Base-by-base conservation (phyloP, 2,113 vertebrate species). In the Silurus meridionalis region DNA sequence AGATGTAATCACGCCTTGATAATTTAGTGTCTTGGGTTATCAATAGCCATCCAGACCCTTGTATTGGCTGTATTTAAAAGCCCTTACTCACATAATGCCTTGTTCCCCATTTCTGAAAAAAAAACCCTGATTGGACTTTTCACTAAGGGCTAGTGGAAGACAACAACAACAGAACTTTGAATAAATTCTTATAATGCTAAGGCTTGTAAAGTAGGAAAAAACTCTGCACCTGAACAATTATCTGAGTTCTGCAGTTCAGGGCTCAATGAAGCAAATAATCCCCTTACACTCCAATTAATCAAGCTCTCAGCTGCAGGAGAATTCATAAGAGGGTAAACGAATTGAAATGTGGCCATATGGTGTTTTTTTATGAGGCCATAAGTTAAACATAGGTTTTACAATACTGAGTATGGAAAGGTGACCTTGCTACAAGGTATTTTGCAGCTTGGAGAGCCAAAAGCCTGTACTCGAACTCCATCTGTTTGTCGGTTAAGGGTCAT, bases 251-350 rank as follows among this genome's bases (percentile, higher is more conserved):
- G 63, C 75, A 87, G 83, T 84, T 72, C 83, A 72, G 82, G 71
- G 61, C 66, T 86, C 86, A 55, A 37, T 84, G 88, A 82, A 89
- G 72, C 88, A 86, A 25, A 87, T 87, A 87, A 90, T 87, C 88
- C 78, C 7, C 4, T 83, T 28, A 71, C 67, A 89, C 69, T 58
- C 63, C 81, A 82, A 90, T 90, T 85, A 89, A 89, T 90, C 61
- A 87, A 71, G 53, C 67, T 86, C 80, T 78, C 15, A 57, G 55
- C 69, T 74, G 55, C 72, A 72, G 71, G 50, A 83, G 61, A 58
- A 61, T 78, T 80, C 60, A 48, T 53, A 67, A 82, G 66, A 77
- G 66, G 48, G 52, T 71, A 85, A 82, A 85, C 71, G 72, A 88
- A 79, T 79, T 6, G 55, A 79, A 63, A 48, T 58, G 28, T 50